Conservation (phyloP, 2,797 vertebrate genomes). For the Rhadinocentrus ornatus region DNA sequence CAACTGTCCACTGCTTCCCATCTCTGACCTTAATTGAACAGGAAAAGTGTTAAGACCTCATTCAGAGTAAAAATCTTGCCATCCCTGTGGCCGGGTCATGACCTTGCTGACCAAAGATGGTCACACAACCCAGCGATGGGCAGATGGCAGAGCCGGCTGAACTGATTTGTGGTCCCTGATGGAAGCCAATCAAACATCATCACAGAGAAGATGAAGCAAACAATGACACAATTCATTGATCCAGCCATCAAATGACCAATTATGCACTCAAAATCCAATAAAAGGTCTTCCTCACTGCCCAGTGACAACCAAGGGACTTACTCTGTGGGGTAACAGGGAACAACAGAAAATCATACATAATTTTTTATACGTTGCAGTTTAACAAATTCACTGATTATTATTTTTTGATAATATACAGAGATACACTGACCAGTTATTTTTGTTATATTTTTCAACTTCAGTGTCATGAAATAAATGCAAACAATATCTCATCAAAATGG, state of each 20-base stretch:
- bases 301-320: slow-evolving; percentile 9
- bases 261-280: slow-evolving; percentile 61
- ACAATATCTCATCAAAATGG: too few relatives aligned
- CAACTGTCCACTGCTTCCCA: slow-evolving; percentile 59
- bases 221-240: slow-evolving; percentile 71
- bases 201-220: slow-evolving; percentile 62
- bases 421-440: too few relatives aligned
- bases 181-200: slow-evolving; percentile 85
- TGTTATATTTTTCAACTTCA: too few relatives aligned
- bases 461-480: too few relatives aligned
- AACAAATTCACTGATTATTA: too few relatives aligned
- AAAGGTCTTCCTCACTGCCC: slow-evolving; percentile 43
- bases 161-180: slow-evolving; percentile 73
- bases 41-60: slow-evolving; percentile 41
- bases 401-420: too few relatives aligned
- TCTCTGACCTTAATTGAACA: slow-evolving; percentile 76
- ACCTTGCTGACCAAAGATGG: slow-evolving; percentile 66
- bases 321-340: neutral
- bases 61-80: slow-evolving; percentile 54
- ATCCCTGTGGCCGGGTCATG: slow-evolving; percentile 72
- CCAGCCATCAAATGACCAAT: slow-evolving; percentile 65
- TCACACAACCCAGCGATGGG: slow-evolving; percentile 33
- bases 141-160: slow-evolving; percentile 70
- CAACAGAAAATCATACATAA: neutral
- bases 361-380: too few relatives aligned